Percentiles rank a stretch among this genome's conserved stretches.
These are phyloP conservation scores for Drosophila limbata DNA, from an alignment of 2,888 invertebrate species.

Conservation along the genomic window DNA sequence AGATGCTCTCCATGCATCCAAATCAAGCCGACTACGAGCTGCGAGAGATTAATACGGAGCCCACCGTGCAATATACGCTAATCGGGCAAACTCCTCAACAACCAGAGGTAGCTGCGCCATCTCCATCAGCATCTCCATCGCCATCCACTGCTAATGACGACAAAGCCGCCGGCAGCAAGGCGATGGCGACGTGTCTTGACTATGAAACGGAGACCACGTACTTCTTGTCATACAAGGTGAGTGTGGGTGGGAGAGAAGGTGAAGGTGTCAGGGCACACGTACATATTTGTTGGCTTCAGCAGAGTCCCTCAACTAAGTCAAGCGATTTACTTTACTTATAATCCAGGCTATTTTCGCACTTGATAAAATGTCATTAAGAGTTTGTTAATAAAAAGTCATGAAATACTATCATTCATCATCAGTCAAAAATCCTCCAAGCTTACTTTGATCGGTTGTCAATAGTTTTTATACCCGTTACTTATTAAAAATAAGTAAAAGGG, in stretches of 20 bases:
- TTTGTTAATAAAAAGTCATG: no score
- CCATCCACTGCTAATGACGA: conserved; percentile 67
- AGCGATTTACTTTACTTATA: neutral
- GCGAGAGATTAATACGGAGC: conserved; percentile 77
- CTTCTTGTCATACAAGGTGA: conserved; percentile 93
- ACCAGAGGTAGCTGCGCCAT: conserved; percentile 7
- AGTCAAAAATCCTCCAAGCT: no score
- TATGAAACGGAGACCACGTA: conserved; percentile 93
- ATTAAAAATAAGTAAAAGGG: no score
- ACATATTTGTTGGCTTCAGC: conserved; percentile 15
- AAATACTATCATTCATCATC: no score
- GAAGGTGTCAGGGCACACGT: neutral
- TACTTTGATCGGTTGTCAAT: no score
- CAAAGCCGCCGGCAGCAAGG: conserved; percentile 57
- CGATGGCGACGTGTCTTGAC: conserved; percentile 92
- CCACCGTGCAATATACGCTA: conserved; percentile 81
- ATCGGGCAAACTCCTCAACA: conserved; percentile 62
- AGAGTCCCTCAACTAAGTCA: conserved; percentile 6
- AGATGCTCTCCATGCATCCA: conserved; percentile 56
- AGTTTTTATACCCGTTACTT: no score
- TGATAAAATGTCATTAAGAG: no score
- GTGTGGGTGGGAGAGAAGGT: conserved; percentile 14
- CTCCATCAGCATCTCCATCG: conserved; percentile 10
- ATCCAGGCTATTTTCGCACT: neutral
- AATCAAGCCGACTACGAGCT: conserved; percentile 34